Evolutionary conservation across 2,113 vertebrate genomes (phyloP).

Genomic region (Pagrus major): DNA sequence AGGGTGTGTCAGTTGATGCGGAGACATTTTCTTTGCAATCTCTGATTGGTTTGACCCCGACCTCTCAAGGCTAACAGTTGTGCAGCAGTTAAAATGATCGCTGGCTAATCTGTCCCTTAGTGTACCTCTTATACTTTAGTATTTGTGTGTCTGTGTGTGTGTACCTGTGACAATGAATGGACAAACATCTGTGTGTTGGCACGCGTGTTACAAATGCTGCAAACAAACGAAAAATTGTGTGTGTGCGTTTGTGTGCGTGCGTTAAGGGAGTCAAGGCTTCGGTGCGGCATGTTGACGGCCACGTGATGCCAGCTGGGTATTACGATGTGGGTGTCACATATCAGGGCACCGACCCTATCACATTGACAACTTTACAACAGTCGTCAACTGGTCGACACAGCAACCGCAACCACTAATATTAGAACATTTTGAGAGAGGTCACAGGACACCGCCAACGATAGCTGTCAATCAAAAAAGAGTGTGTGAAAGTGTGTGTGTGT

Average conservation of each 20-base stretch:
- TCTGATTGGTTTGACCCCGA: slow-evolving; percentile 54
- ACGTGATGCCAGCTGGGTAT: slow-evolving; percentile 59
- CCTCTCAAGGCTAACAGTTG: slow-evolving; percentile 50
- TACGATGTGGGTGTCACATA: slow-evolving; percentile 59
- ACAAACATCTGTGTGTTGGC: background rate
- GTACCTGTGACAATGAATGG: background rate
- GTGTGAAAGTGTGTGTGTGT: slow-evolving; percentile 1
- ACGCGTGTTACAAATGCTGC: too few relatives aligned
- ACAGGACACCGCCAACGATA: slow-evolving; percentile 36
- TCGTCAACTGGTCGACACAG: slow-evolving; percentile 52
- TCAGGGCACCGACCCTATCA: slow-evolving; percentile 54
- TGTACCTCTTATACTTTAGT: slow-evolving; percentile 7
- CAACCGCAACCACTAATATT: slow-evolving; percentile 64
- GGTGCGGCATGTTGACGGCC: slow-evolving; percentile 55
- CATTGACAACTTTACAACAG: slow-evolving; percentile 72
- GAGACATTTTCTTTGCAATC: slow-evolving; percentile 44
- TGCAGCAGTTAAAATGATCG: slow-evolving; percentile 46
- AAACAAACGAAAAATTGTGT: slow-evolving; percentile 29
- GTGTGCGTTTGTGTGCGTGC: slow-evolving; percentile 28
- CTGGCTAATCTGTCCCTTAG: slow-evolving; percentile 22
- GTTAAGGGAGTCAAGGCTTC: slow-evolving; percentile 31
- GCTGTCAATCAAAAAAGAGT: slow-evolving; percentile 51
- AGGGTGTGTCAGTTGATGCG: slow-evolving; percentile 1
- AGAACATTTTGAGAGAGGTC: slow-evolving; percentile 65
- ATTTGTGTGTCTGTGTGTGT: background rate